phyloP scores from a whole-genome alignment of 2,888 invertebrate species.

The Buathra laborator region DNA sequence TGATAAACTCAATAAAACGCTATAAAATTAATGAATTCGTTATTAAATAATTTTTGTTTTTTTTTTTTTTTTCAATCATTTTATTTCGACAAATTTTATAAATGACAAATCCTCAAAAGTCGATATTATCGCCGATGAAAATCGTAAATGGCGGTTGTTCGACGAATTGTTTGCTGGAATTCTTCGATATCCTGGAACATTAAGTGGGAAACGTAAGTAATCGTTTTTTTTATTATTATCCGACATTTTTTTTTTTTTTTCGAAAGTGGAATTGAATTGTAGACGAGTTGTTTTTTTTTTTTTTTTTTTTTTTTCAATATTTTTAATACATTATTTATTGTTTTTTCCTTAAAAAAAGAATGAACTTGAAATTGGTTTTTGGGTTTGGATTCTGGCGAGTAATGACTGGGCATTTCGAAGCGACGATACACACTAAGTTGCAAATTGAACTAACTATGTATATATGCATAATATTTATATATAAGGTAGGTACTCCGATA shows the following conservation, averaged over 20 bases:
- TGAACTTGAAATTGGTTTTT: conserved; percentile 83
- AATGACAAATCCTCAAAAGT: not conserved
- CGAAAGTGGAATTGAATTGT: conserved; percentile 18
- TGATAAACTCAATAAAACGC: conserved; percentile 85
- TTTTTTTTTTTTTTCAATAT: conserved; percentile 65
- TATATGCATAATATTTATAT: conserved; percentile 80
- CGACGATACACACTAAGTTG: conserved; percentile 84
- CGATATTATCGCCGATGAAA: not conserved
- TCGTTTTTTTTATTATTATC: not conserved
- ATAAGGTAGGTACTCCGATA: conserved; percentile 82
- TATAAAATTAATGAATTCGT: conserved; percentile 76
- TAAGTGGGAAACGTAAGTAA: not conserved
- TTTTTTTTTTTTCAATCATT: conserved; percentile 29
- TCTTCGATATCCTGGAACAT: conserved; percentile 3
- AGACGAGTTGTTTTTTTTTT: conserved; percentile 26
- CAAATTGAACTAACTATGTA: conserved; percentile 83
- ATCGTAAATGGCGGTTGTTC: not conserved
- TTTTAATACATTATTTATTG: conserved; percentile 84
- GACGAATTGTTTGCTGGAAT: not conserved
- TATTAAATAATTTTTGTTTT: conserved; percentile 6
- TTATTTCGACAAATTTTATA: conserved; percentile 52
- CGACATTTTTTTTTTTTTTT: not conserved
- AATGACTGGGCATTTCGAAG: conserved; percentile 84
- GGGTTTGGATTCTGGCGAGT: conserved; percentile 82
- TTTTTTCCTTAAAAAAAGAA: conserved; percentile 84